phyloP scores from a whole-genome alignment of 2,797 vertebrate species.

The Pelochelys cantorii region DNA sequence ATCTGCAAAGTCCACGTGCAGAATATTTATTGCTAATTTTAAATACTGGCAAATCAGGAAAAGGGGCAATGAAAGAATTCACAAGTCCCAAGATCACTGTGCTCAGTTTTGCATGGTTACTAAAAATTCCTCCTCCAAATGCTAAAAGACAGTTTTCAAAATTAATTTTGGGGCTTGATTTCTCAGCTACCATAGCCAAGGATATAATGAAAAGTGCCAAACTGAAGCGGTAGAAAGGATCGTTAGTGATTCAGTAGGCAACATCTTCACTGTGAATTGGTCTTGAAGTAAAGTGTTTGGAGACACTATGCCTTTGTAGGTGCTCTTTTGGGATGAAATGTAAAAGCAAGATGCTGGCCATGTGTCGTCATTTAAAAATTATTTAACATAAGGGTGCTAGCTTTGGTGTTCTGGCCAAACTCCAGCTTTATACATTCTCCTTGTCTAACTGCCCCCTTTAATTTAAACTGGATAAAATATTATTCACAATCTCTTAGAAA shows the following conservation, averaged over 20 bases:
- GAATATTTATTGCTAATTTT: slow-evolving; percentile 60
- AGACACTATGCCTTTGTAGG: slow-evolving; percentile 29
- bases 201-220: slow-evolving; percentile 64
- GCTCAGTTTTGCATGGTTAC: slow-evolving; percentile 50
- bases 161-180: slow-evolving; percentile 46
- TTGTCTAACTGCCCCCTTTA: slow-evolving; percentile 42
- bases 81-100: slow-evolving; percentile 53
- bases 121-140: slow-evolving; percentile 43
- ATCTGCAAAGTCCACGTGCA: slow-evolving; percentile 21
- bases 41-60: slow-evolving; percentile 48
- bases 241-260: slow-evolving; percentile 31
- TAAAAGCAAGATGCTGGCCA: slow-evolving; percentile 52
- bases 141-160: slow-evolving; percentile 58
- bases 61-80: slow-evolving; percentile 66
- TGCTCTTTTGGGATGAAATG: slow-evolving; percentile 51
- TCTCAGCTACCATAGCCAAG: slow-evolving; percentile 57
- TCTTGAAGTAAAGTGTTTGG: slow-evolving; percentile 53
- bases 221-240: slow-evolving; percentile 57
- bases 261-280: slow-evolving; percentile 51
- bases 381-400: slow-evolving; percentile 32
- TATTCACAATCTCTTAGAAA: slow-evolving; percentile 57
- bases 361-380: neutral
- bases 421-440: slow-evolving; percentile 32
- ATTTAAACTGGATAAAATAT: slow-evolving; percentile 47
- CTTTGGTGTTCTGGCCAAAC: slow-evolving; percentile 22